phyloP scores from a whole-genome alignment of 2,888 invertebrate genomes.

The Metallyticus violacea region DNA sequence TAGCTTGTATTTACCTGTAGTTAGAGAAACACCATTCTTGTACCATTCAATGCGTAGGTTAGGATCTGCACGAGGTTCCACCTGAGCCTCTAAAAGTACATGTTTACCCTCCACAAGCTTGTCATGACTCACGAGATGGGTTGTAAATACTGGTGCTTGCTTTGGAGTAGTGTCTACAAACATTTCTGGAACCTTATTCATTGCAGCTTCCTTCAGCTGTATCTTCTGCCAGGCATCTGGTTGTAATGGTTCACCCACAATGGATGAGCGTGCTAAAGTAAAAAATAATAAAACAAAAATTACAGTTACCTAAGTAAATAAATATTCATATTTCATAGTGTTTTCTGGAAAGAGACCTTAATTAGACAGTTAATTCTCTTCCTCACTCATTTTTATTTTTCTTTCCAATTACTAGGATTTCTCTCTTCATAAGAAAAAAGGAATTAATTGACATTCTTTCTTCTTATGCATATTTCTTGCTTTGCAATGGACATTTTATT shows the following conservation, averaged over 20 bases:
- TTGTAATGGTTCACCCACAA: slow-evolving; percentile 79
- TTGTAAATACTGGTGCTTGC: slow-evolving; percentile 94
- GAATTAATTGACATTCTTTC: too few species aligned
- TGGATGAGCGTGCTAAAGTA: slow-evolving; percentile 65
- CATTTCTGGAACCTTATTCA: slow-evolving; percentile 86
- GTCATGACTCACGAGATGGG: slow-evolving; percentile 81
- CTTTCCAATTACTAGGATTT: too few species aligned
- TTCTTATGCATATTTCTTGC: too few species aligned
- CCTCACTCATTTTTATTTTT: too few species aligned
- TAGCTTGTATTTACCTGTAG: slow-evolving; percentile 58
- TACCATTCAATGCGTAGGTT: slow-evolving; percentile 88
- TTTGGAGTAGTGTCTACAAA: slow-evolving; percentile 80
- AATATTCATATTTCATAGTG: too few species aligned
- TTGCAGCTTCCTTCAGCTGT: slow-evolving; percentile 85
- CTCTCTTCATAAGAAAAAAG: too few species aligned
- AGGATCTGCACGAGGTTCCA: slow-evolving; percentile 86
- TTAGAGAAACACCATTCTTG: slow-evolving; percentile 82
- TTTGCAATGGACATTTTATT: too few species aligned
- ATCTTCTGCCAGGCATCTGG: slow-evolving; percentile 93
- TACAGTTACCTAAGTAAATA: neutral
- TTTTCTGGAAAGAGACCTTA: too few species aligned
- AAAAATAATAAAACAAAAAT: slow-evolving; percentile 13
- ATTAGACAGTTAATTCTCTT: too few species aligned
- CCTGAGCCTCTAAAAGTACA: slow-evolving; percentile 83
- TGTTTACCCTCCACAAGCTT: slow-evolving; percentile 83